Percentiles rank a stretch among this genome's conserved stretches.
Conservation (phyloP, 1,140 invertebrate species). For the Cherax destructor region DNA sequence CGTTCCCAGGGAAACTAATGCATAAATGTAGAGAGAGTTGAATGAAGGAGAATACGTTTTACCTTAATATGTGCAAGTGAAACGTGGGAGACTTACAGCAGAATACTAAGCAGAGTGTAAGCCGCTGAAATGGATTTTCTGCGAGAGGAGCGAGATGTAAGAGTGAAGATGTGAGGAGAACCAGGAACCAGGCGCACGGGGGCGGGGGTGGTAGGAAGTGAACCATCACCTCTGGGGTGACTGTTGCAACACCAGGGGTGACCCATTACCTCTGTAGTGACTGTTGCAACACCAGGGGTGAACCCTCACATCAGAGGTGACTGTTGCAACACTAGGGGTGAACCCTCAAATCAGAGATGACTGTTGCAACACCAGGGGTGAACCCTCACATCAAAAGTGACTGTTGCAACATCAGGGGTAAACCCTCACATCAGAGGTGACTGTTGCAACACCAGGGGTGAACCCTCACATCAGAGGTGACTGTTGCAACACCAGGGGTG, state of each 20-base stretch:
- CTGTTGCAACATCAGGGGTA: no score
- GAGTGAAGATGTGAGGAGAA: background rate
- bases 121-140: slow-evolving; percentile 1
- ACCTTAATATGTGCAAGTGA: slow-evolving; percentile 2
- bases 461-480: no score
- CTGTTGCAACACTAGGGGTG: background rate
- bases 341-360: background rate
- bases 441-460: no score
- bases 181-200: background rate
- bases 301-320: background rate
- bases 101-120: slow-evolving; percentile 2
- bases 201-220: background rate
- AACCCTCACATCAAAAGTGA: no score
- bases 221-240: background rate
- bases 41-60: background rate
- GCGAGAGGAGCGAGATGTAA: background rate
- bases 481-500: no score
- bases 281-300: background rate
- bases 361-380: background rate
- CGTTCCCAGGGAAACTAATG: background rate
- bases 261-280: background rate
- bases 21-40: slow-evolving; percentile 3
- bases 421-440: no score
- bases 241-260: background rate
- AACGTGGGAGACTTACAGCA: background rate